A percentile compares a stretch with the other conserved stretches of the same genome.
These are phyloP conservation scores for Hoplodrina ambigua DNA, from an alignment of 2,888 invertebrate species.

Conservation along the genomic window DNA sequence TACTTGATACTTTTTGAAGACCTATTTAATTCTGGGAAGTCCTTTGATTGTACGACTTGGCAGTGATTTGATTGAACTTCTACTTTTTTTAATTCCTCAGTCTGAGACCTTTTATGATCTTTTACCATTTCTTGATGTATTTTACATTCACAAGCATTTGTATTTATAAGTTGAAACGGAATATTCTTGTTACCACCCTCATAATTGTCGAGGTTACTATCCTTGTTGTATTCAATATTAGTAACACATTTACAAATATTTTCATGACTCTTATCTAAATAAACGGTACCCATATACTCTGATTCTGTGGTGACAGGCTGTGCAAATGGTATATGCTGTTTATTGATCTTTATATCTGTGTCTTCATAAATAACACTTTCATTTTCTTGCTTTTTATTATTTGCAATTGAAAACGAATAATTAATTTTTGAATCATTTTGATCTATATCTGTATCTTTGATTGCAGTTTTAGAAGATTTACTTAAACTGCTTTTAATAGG, in stretches of 20 bases:
- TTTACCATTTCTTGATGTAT: conserved; percentile 49
- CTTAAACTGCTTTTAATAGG: conserved; percentile 35
- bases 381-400: conserved; percentile 17
- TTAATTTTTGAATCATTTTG: conserved; percentile 31
- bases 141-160: conserved; percentile 64
- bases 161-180: conserved; percentile 66
- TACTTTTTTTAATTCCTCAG: conserved; percentile 23
- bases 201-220: conserved; percentile 29
- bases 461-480: conserved; percentile 37
- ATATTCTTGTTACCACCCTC: conserved; percentile 30
- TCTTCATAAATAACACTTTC: conserved; percentile 10
- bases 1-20: conserved; percentile 12
- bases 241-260: conserved; percentile 68
- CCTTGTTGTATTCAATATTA: conserved; percentile 31
- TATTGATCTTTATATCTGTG: conserved; percentile 4
- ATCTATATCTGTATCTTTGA: conserved; percentile 21
- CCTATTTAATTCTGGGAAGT: conserved; percentile 2
- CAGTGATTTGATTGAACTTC: conserved; percentile 21
- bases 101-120: conserved; percentile 33
- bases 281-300: conserved; percentile 79
- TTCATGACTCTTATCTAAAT: conserved; percentile 81
- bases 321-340: conserved; percentile 6
- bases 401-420: conserved; percentile 6
- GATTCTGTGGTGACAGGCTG: conserved; percentile 69
- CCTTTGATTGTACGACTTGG: conserved; percentile 22